phyloP scores from a whole-genome alignment of 1,140 invertebrate genomes.

The Zaprionus nigranus region DNA sequence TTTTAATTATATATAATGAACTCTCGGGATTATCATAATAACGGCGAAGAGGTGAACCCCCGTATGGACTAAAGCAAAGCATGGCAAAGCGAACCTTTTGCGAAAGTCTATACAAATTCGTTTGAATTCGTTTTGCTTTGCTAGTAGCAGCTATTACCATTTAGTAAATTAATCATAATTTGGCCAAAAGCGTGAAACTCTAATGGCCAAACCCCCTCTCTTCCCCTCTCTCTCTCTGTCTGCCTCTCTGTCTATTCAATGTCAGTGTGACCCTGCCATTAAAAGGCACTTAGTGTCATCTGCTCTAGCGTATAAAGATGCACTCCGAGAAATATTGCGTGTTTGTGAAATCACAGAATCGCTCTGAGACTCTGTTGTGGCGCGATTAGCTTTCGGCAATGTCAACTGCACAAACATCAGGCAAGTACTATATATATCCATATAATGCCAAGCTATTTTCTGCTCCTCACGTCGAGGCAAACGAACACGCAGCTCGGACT shows the following conservation, averaged over 20 bases:
- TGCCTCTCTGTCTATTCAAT: constrained; percentile 13
- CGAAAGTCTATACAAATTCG: constrained; percentile 23
- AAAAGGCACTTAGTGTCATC: constrained; percentile 69
- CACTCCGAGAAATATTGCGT: constrained; percentile 67
- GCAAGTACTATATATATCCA: constrained; percentile 25
- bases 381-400: constrained; percentile 46
- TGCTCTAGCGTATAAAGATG: constrained; percentile 40
- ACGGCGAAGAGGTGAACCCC: constrained; percentile 15
- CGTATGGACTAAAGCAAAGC: background rate
- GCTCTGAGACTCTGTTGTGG: constrained; percentile 10
- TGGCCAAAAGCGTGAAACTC: constrained; percentile 43
- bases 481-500: constrained; percentile 18
- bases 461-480: constrained; percentile 28
- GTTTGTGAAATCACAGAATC: constrained; percentile 49
- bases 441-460: constrained; percentile 38
- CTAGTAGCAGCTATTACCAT: constrained; percentile 15
- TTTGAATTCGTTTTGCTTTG: constrained; percentile 27
- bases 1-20: constrained; percentile 56
- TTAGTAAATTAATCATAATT: constrained; percentile 52
- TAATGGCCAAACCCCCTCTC: background rate
- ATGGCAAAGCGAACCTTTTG: constrained; percentile 19
- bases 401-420: constrained; percentile 55
- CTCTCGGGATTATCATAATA: constrained; percentile 63
- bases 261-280: constrained; percentile 51
- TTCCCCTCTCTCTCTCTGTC: background rate